Percentiles rank a stretch among this genome's conserved stretches.
Conservation (phyloP, 1,140 invertebrate species). For the Batillaria attramentaria region DNA sequence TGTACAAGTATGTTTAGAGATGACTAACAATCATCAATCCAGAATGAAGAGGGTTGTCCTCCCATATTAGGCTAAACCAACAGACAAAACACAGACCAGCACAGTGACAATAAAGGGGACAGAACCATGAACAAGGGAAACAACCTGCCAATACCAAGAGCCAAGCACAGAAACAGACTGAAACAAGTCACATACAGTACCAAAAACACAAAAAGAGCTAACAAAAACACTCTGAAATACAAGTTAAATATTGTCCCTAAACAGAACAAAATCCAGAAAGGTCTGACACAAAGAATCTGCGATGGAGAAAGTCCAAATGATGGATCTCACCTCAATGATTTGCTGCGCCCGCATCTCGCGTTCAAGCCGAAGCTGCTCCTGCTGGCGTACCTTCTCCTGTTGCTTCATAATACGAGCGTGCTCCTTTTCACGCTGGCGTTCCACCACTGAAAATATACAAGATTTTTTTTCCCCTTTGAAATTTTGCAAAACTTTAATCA, state of each 20-base stretch:
- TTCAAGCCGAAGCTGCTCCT: conserved; percentile 83
- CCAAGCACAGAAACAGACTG: not conserved
- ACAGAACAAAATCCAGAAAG: not conserved
- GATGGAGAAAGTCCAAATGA: no score
- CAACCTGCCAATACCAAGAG: no score
- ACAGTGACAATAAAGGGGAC: no score
- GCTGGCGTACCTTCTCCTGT: conserved; percentile 83
- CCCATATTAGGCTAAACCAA: no score
- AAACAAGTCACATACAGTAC: not conserved
- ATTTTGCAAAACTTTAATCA: no score
- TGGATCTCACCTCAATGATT: conserved; percentile 76
- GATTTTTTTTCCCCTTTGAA: no score
- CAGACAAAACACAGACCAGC: no score
- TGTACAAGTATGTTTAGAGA: no score
- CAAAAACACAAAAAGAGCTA: not conserved
- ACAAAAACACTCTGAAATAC: not conserved
- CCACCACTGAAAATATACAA: conserved; percentile 62
- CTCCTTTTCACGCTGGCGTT: conserved; percentile 69
- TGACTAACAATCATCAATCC: no score
- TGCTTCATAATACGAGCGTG: conserved; percentile 80
- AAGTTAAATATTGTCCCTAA: not conserved
- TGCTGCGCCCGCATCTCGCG: conserved; percentile 83
- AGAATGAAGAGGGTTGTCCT: no score
- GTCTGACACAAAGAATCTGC: not conserved
- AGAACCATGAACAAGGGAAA: no score